Evolutionary conservation across 2,888 invertebrate species (phyloP).

Genomic region (Plagodis dolabraria): DNA sequence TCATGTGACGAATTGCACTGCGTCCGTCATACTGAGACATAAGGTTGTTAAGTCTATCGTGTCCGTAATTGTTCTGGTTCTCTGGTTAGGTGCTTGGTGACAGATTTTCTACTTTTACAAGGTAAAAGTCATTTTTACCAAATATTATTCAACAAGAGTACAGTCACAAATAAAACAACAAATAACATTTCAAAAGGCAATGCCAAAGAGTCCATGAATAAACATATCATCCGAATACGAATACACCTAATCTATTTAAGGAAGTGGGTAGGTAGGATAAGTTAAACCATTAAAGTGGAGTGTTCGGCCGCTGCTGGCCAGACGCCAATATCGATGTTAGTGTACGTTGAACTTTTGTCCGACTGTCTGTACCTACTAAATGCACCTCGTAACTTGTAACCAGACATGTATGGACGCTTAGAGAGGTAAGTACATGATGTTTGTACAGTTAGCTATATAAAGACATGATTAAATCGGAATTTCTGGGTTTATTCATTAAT

Average conservation of each 20-base stretch:
- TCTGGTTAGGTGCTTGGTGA: too few relatives aligned
- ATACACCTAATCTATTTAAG: slow-evolving; percentile 67
- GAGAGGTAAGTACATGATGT: too few relatives aligned
- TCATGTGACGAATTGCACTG: too few relatives aligned
- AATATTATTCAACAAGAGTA: slow-evolving; percentile 6
- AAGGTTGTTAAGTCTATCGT: too few relatives aligned
- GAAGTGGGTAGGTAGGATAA: slow-evolving; percentile 60
- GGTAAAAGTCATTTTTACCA: too few relatives aligned
- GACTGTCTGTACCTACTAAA: slow-evolving; percentile 44
- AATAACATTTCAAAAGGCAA: slow-evolving; percentile 10
- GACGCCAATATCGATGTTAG: slow-evolving; percentile 66
- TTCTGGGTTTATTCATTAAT: slow-evolving; percentile 4
- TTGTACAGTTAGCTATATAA: neutral
- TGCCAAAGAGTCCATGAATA: slow-evolving; percentile 24
- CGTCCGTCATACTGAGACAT: too few relatives aligned
- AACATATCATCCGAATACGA: slow-evolving; percentile 13
- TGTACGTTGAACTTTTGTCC: slow-evolving; percentile 74
- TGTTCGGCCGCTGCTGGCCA: slow-evolving; percentile 74
- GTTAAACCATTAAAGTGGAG: slow-evolving; percentile 70
- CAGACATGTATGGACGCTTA: neutral
- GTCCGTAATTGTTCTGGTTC: too few relatives aligned
- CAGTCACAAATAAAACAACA: slow-evolving; percentile 13
- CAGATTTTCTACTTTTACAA: too few relatives aligned
- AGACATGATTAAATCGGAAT: neutral
- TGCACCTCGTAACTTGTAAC: slow-evolving; percentile 13